These are phyloP conservation scores for Nansenia antarctica DNA, from an alignment of 2,113 vertebrate genomes.

Conservation along the genomic window DNA sequence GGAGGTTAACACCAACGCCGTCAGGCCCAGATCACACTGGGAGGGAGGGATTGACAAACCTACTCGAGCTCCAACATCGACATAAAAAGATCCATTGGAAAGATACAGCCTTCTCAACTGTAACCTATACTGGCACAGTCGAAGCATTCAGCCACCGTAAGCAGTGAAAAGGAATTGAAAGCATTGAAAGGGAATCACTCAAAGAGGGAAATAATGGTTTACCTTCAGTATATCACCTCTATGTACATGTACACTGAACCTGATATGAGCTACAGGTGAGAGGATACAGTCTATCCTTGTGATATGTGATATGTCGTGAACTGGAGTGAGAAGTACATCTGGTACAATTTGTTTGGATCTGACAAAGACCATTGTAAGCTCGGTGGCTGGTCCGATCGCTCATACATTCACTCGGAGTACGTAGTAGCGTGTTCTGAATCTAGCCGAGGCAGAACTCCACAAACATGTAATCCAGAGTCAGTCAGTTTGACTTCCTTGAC, in stretches of 20 bases:
- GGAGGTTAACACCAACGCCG: slow-evolving; percentile 48
- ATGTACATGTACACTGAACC: not conserved
- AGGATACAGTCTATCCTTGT: not conserved
- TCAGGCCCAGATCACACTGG: not conserved
- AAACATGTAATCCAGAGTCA: not conserved
- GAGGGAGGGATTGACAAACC: not conserved
- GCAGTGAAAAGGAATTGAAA: slow-evolving; percentile 66
- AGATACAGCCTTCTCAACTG: slow-evolving; percentile 38
- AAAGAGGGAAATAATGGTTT: slow-evolving; percentile 71
- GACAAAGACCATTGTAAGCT: too few species aligned
- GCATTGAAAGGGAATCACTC: slow-evolving; percentile 61
- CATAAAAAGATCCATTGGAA: not conserved
- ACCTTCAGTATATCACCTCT: slow-evolving; percentile 11
- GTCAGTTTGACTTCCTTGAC: not conserved
- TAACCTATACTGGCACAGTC: slow-evolving; percentile 64
- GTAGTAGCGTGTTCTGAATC: not conserved
- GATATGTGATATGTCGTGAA: not conserved
- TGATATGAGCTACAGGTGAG: not conserved
- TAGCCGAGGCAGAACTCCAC: not conserved
- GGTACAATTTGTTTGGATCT: too few species aligned
- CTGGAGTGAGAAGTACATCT: not conserved
- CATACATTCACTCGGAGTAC: not conserved
- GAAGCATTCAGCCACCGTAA: slow-evolving; percentile 73
- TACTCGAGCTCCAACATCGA: not conserved
- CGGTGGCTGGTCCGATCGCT: too few species aligned